These are phyloP conservation scores for Drosophila pseudotalamancana DNA, from an alignment of 2,888 invertebrate genomes.

Conservation along the genomic window DNA sequence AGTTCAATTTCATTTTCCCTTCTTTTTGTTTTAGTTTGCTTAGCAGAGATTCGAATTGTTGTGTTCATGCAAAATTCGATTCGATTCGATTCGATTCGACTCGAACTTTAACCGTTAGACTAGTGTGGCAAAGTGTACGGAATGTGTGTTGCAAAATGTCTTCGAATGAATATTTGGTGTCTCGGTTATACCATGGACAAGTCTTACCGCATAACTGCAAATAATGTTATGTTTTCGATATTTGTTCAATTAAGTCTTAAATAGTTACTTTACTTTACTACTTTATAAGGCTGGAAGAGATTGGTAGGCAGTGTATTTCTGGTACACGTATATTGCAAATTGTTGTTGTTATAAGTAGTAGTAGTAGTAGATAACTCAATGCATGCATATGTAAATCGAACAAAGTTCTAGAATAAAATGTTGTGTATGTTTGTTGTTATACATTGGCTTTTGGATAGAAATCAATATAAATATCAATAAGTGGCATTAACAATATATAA, in stretches of 20 bases:
- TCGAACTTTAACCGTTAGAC: conserved; percentile 3
- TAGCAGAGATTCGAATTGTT: conserved; percentile 23
- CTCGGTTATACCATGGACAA: conserved; percentile 12
- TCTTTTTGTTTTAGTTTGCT: conserved; percentile 19
- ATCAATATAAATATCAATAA: conserved; percentile 33
- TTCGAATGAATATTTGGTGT: background rate
- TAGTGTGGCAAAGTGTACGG: conserved; percentile 2
- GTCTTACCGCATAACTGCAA: conserved; percentile 54
- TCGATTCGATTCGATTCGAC: no score
- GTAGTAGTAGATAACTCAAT: conserved; percentile 59
- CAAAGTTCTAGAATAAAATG: conserved; percentile 62
- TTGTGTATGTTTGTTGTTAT: conserved; percentile 30
- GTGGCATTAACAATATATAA: conserved; percentile 61
- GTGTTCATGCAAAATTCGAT: conserved; percentile 38
- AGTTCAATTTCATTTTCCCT: conserved; percentile 42
- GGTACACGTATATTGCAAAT: conserved; percentile 40
- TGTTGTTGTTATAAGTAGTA: conserved; percentile 45
- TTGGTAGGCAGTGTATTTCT: conserved; percentile 37
- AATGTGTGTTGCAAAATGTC: background rate
- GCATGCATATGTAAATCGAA: conserved; percentile 65
- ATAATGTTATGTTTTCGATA: conserved; percentile 15
- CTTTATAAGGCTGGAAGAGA: conserved; percentile 49
- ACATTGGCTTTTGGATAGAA: conserved; percentile 28
- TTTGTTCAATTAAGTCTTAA: background rate
- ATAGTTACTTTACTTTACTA: conserved; percentile 20